Base-by-base conservation (phyloP, 2,797 vertebrate genomes). In the Pteronotus mesoamericanus region DNA sequence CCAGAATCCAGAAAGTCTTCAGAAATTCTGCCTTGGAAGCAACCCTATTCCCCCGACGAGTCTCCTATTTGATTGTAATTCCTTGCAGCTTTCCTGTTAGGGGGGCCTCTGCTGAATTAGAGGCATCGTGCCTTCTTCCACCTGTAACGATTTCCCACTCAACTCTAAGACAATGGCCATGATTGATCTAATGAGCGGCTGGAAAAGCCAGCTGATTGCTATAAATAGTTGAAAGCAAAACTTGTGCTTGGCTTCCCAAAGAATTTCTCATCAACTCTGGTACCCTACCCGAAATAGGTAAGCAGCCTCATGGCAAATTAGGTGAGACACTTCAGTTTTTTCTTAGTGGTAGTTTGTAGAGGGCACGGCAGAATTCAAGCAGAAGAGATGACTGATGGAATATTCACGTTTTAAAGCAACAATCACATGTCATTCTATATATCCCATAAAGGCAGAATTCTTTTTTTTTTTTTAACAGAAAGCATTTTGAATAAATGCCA, bases 131-230 rank as follows among this genome's bases (percentile, higher is more conserved):
- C 95, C 93, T 97, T 93, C 97, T 94, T 97, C 97, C 97, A 98
- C 97, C 97, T 98, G 97, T 98, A 97, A 96, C 94, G 85, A 97
- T 97, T 97, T 97, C 97, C 97, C 97, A 97, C 97, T 98, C 97
- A 95, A 98, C 97, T 96, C 92, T 83, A 94, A 98, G 96, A 98
- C 97, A 98, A 98, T 98, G 96, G 97, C 95, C 96, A 96, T 98
- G 97, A 98, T 98, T 98, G 97, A 98, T 98, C 97, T 98, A 97
- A 98, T 97, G 97, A 97, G 97, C 86, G 96, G 91, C 97, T 97
- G 97, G 97, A 93, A 96, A 97, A 98, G 95, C 97, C 97, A 97
- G 97, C 97, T 97, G 97, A 98, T 97, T 97, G 95, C 97, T 98
- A 97, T 97, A 98, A 98, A 97, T 98, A 97, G 97, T 96, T 77